Base-by-base conservation (phyloP, 1,140 invertebrate genomes). In the Epicauta chinensis region DNA sequence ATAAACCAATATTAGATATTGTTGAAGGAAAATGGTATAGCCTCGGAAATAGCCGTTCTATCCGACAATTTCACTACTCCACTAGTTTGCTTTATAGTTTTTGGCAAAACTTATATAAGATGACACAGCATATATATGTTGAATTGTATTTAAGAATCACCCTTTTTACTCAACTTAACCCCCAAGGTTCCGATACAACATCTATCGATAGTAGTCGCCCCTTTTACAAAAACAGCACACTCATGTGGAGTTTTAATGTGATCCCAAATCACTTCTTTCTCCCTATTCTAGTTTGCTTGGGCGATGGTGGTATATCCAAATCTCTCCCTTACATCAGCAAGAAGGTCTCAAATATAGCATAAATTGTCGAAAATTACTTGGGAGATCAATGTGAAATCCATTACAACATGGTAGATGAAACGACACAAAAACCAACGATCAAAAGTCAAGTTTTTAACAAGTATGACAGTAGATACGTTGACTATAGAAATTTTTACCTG, bases 1-100 rank as follows among this genome's bases (percentile, higher is more conserved):
- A 52, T 45, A 52, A n/a, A 44, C 51, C 51, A 52, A 52, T 52
- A 37, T 52, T 44, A 52, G 51, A 52, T 52, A 52, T 45, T 45
- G 51, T 44, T n/a, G n/a, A n/a, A 7, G 23, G 41, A 23, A 34
- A 52, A 45, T 51, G 38, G 45, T 23, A 23, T 23, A 47, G 45
- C 34, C 45, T 47, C 43, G 45, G 45, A 47, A 47, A 47, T 47
- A 36, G 45, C 45, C 23, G 7, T 23, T 23, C 7, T 23, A 23
- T 23, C 23, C 23, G 7, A 23, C 23, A 23, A 23, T 23, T 5
- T 23, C 23, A 23, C 44, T 36, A 31, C 29, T 38, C 45, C 34
- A 23, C 36, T 37, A 47, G 37, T 47, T 41, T 51, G 48, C 48
- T 51, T 51, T 51, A 51, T 51, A 40, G n/a, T n/a, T 51, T 51